Evolutionary conservation across 2,797 vertebrate species (phyloP), one percentile per base, ranked within the genome.

Genomic region (Phaenicophaeus curvirostris): DNA sequence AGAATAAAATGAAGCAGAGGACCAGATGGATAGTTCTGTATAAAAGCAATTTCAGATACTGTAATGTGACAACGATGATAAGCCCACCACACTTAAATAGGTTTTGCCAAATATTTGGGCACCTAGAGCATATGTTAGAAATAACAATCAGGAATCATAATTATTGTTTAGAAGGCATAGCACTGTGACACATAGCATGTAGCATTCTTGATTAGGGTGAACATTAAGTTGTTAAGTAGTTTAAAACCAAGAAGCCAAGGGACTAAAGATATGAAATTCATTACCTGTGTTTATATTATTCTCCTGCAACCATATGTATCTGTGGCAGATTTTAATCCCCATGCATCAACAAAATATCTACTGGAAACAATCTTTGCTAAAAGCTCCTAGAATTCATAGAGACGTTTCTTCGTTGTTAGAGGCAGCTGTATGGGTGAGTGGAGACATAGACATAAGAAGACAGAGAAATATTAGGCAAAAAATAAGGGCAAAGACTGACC

Each of bases 1-100:
- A 89, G 46, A 92, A 85, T 77, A 77, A 93, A 95, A 95, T 48
- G 68, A 87, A 95, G 20, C 84, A 80, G 48, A 59, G 73, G 33
- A 76, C 31, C 81, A 95, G 84, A 68, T 79, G 91, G 77, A 51
- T 76, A 76, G 74, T 44, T 77, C 50, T 83, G n/a, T 83, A 65
- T 76, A 72, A 90, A 94, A 93, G 44, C 78, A 72, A 55, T 93
- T 93, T 94, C 51, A 92, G 75, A 61, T 51, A 33, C 65, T 68
- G 68, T 37, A 93, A 75, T 0, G 0, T 61, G 73, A 59, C 54
- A 68, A 31, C 14, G 53, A 51, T 79, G 78, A 87, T 76, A 37
- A 94, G 71, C 37, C 33, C 39, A 65, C 51, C 2, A 2, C 66
- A 83, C 61, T 83, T 80, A 87, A 51, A 68, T 14, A 89, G 30